These are phyloP conservation scores for Zingel zingel DNA, from an alignment of 2,113 vertebrate genomes.

Conservation along the genomic window DNA sequence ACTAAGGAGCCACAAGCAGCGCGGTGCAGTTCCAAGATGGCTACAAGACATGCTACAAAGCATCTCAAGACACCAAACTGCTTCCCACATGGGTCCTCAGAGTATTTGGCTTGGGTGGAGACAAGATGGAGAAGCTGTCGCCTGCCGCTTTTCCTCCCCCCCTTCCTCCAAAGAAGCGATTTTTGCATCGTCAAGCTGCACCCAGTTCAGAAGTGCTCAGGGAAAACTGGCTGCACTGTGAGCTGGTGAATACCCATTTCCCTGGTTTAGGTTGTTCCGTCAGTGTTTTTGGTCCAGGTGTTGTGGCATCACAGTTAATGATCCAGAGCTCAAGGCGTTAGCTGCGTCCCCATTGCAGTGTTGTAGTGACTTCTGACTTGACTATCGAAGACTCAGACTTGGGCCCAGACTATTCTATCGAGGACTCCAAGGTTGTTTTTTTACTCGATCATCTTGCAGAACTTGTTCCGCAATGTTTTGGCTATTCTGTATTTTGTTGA, in stretches of 20 bases:
- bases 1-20: constrained; percentile 9
- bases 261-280: constrained; percentile 26
- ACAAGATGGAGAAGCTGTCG: constrained; percentile 35
- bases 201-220: constrained; percentile 84
- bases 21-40: constrained; percentile 2
- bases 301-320: constrained; percentile 37
- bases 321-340: constrained; percentile 10
- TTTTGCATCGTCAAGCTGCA: constrained; percentile 55
- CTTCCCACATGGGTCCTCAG: neutral
- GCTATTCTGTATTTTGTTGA: neutral
- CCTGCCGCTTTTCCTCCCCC: constrained; percentile 12
- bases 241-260: constrained; percentile 36
- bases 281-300: neutral
- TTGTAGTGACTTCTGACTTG: constrained; percentile 2
- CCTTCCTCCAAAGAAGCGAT: constrained; percentile 70
- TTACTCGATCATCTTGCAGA: neutral
- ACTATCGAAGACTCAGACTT: constrained; percentile 23
- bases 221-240: constrained; percentile 82
- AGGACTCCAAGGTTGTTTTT: neutral
- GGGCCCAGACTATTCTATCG: neutral
- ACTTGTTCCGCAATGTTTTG: neutral
- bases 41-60: neutral
- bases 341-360: constrained; percentile 9
- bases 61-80: constrained; percentile 5
- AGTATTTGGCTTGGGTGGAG: neutral